phyloP scores from a whole-genome alignment of 2,888 invertebrate genomes.

The Diarsia brunnea region DNA sequence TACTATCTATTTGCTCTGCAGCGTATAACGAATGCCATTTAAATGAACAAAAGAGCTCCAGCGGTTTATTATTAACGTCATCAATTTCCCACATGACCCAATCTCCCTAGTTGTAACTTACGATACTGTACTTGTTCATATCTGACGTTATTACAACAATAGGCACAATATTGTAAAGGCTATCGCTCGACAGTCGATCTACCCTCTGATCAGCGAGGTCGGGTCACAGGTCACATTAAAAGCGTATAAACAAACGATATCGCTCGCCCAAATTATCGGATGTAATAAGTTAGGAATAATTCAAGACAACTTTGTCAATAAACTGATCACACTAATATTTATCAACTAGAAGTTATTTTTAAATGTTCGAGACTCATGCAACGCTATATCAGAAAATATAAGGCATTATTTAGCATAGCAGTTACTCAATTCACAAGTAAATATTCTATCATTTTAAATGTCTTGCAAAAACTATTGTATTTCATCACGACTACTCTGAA shows the following conservation, averaged over 20 bases:
- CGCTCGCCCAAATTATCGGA: constrained; percentile 49
- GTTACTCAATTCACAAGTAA: background rate
- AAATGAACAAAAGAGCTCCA: background rate
- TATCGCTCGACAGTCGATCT: constrained; percentile 48
- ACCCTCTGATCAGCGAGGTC: constrained; percentile 43
- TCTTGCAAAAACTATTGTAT: too few relatives aligned
- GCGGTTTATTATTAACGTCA: background rate
- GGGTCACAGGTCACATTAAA: constrained; percentile 41
- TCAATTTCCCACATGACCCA: background rate
- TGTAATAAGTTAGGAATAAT: constrained; percentile 26
- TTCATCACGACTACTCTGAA: background rate
- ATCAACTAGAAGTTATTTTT: constrained; percentile 5
- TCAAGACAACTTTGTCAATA: constrained; percentile 28
- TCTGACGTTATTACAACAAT: constrained; percentile 37
- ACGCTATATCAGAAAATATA: background rate
- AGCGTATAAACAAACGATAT: constrained; percentile 57
- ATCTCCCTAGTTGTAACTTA: background rate
- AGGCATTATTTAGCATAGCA: background rate
- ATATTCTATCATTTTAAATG: too few relatives aligned
- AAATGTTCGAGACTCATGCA: constrained; percentile 3
- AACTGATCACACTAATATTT: constrained; percentile 8
- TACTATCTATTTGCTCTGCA: background rate
- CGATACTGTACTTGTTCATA: background rate
- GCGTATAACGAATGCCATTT: background rate
- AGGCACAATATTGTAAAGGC: constrained; percentile 55